These are phyloP conservation scores for silkworm (Bombyx mori) DNA, from an alignment of 1,140 invertebrate genomes.

Conservation along the genomic window DNA sequence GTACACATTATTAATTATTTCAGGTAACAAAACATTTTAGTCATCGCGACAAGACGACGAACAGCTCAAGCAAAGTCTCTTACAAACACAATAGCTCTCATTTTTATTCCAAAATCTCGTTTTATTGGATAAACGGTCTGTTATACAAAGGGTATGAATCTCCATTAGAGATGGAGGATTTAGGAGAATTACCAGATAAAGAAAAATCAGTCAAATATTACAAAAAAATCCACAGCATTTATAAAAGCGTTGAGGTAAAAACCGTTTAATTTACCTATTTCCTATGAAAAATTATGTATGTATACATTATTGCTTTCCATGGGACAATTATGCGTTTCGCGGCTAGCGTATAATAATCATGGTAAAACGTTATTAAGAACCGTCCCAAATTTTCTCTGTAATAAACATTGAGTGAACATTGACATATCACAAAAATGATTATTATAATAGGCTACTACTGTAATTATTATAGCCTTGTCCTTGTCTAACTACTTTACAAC, in stretches of 20 bases:
- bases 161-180: conserved; percentile 78
- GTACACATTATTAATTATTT: conserved; percentile 11
- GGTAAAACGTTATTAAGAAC: no score
- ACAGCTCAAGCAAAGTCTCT: conserved; percentile 20
- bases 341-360: no score
- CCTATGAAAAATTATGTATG: neutral
- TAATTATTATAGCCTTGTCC: no score
- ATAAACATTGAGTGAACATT: no score
- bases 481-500: no score
- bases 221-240: conserved; percentile 69
- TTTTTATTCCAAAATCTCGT: conserved; percentile 81
- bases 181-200: conserved; percentile 79
- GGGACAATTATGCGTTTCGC: no score
- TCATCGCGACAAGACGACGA: conserved; percentile 3
- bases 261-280: neutral
- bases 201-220: conserved; percentile 72
- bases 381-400: no score
- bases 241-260: conserved; percentile 61
- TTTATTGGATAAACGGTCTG: conserved; percentile 83
- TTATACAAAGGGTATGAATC: conserved; percentile 77
- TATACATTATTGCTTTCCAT: no score
- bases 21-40: conserved; percentile 45
- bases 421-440: no score
- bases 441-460: no score
- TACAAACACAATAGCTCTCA: conserved; percentile 75